Evolutionary conservation across 2,888 invertebrate species (phyloP).

Genomic region (Hypolimnas misippus): DNA sequence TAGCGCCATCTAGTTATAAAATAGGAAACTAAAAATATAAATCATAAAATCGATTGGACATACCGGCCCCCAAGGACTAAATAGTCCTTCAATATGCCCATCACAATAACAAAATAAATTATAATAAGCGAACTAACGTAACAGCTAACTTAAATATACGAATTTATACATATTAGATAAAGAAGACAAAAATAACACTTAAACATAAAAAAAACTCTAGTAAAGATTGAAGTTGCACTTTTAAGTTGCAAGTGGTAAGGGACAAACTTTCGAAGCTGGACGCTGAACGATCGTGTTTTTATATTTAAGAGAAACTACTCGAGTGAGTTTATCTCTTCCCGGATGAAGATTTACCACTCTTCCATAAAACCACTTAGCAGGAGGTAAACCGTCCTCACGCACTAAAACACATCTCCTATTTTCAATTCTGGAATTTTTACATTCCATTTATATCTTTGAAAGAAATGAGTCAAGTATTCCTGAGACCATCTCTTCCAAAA

Average conservation of each 20-base stretch:
- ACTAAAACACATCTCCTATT: background rate
- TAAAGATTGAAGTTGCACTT: background rate
- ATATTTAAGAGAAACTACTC: background rate
- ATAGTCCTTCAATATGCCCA: background rate
- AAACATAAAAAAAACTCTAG: background rate
- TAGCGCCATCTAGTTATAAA: background rate
- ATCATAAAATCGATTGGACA: background rate
- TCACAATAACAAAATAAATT: too few species aligned
- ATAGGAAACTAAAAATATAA: background rate
- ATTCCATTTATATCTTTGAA: conserved; percentile 1
- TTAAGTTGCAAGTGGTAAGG: background rate
- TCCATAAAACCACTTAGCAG: background rate
- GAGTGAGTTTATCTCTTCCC: too few species aligned
- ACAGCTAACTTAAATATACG: background rate
- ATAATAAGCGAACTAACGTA: too few species aligned
- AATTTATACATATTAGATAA: background rate
- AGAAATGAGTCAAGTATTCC: background rate
- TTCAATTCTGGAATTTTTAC: background rate
- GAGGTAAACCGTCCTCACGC: background rate
- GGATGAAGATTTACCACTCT: too few species aligned
- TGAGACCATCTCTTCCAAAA: background rate
- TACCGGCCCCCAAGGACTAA: conserved; percentile 1
- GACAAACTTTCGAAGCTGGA: background rate
- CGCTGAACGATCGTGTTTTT: background rate
- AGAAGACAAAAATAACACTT: background rate